Conservation (phyloP, 2,888 invertebrate genomes). For the Drosophila parthenogenetica region DNA sequence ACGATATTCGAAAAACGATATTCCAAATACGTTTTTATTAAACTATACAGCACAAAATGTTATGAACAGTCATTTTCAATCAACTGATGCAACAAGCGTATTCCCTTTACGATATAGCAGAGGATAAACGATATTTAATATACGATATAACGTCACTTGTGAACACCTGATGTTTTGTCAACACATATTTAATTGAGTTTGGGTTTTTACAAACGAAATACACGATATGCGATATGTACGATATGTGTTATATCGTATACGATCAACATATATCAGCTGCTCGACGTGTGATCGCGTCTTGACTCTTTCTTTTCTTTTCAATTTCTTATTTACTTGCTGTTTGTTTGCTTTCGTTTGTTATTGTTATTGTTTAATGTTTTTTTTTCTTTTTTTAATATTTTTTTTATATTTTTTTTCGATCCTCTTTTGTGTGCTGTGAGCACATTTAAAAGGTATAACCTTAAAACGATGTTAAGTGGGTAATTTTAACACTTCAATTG, state of each 20-base stretch:
- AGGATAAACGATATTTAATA: conserved; percentile 1
- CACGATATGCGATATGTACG: conserved; percentile 1
- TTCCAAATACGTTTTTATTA: neutral
- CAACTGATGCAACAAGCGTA: too few relatives aligned
- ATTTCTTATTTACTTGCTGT: conserved; percentile 9
- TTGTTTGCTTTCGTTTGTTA: neutral
- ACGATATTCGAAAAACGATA: conserved; percentile 6
- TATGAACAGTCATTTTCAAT: too few relatives aligned
- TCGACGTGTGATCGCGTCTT: conserved; percentile 36
- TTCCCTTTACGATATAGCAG: neutral
- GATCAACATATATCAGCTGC: conserved; percentile 20
- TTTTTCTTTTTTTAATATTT: neutral
- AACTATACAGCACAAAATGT: too few relatives aligned
- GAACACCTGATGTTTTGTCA: conserved; percentile 3
- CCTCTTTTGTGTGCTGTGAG: conserved; percentile 21
- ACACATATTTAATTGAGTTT: neutral
- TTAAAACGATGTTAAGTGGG: conserved; percentile 78
- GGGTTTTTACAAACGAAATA: neutral
- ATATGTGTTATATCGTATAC: conserved; percentile 13
- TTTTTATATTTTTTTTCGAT: neutral
- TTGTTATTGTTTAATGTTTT: neutral
- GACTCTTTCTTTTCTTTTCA: conserved; percentile 3
- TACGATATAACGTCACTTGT: neutral
- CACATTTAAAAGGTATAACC: conserved; percentile 70
- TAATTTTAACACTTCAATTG: conserved; percentile 80